Conservation (phyloP, 2,113 vertebrate genomes). For the Alexandromys fortis region DNA sequence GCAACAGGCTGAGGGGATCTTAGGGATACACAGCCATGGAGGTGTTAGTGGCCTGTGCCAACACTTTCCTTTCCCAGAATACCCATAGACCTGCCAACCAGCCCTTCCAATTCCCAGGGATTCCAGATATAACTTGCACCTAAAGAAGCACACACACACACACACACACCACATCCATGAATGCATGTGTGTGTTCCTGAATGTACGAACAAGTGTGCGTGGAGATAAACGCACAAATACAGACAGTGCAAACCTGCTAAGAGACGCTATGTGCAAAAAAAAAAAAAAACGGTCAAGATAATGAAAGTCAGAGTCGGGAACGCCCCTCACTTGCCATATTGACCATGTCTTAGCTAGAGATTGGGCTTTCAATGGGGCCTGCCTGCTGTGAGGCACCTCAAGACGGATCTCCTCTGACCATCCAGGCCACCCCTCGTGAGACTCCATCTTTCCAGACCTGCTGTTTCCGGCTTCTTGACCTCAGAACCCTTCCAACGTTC, state of each 20-base stretch:
- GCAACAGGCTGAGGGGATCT: constrained; percentile 32
- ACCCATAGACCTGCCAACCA: background rate
- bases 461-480: background rate
- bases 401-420: rapidly evolving
- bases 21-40: background rate
- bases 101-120: background rate
- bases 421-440: background rate
- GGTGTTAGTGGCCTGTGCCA: background rate
- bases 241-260: background rate
- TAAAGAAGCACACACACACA: background rate
- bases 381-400: background rate
- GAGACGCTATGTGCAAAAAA: background rate
- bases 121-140: background rate
- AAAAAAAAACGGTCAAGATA: background rate
- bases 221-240: background rate
- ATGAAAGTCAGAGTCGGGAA: background rate
- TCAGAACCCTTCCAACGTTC: background rate
- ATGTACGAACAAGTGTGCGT: background rate
- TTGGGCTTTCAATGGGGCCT: background rate
- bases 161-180: too few species aligned
- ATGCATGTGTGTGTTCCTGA: background rate
- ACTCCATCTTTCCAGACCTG: background rate
- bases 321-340: background rate
- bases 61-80: background rate
- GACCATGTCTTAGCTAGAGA: background rate